Percentiles rank a stretch among this genome's conserved stretches.
phyloP scores from a whole-genome alignment of 2,113 vertebrate genomes.

The Catharus bicknelli region DNA sequence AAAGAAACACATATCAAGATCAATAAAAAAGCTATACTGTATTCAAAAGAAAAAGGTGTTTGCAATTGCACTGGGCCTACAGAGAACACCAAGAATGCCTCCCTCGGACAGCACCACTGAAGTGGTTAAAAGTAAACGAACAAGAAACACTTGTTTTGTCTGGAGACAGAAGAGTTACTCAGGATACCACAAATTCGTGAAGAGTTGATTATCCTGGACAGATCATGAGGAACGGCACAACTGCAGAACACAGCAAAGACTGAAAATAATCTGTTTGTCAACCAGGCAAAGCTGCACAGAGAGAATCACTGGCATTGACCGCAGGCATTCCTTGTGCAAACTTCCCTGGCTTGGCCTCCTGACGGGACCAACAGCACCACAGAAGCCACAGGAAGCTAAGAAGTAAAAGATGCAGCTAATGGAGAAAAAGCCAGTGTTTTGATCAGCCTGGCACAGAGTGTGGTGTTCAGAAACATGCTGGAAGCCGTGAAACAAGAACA shows the following conservation, averaged over 20 bases:
- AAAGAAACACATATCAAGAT: neutral
- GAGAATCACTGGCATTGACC: neutral
- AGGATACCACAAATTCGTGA: neutral
- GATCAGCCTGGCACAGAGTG: neutral
- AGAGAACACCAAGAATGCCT: neutral
- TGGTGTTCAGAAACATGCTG: neutral
- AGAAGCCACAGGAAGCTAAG: neutral
- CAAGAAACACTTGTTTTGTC: neutral
- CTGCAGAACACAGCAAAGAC: neutral
- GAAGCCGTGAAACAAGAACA: neutral
- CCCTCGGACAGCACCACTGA: accelerated
- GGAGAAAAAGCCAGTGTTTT: neutral
- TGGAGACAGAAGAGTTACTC: neutral
- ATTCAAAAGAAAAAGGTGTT: neutral
- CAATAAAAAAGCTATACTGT: neutral
- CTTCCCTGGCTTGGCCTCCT: neutral
- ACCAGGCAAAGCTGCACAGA: neutral
- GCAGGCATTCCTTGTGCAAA: neutral
- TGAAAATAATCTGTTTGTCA: neutral
- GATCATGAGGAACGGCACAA: accelerated
- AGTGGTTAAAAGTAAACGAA: neutral
- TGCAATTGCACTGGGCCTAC: neutral
- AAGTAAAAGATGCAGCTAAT: neutral
- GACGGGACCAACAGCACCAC: neutral
- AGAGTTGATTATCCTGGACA: neutral